phyloP scores from a whole-genome alignment of 1,140 invertebrate species.

The Zaprionus inermis region DNA sequence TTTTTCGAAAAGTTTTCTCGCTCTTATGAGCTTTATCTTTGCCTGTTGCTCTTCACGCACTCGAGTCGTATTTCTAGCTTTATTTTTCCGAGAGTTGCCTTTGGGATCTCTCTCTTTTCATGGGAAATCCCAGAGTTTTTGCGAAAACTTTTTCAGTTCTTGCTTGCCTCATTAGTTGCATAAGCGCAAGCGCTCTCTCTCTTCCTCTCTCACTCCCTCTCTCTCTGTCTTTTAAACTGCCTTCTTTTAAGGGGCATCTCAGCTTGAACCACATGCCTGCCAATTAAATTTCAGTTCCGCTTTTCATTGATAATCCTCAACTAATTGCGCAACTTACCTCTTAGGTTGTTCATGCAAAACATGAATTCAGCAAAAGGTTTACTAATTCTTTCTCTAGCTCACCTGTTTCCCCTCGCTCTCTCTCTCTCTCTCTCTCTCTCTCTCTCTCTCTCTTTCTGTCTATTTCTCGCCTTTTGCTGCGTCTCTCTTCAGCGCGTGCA shows the following conservation, averaged over 20 bases:
- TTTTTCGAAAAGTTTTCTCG: no score
- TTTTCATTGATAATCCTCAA: not conserved
- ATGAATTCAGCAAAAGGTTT: not conserved
- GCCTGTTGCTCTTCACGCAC: not conserved
- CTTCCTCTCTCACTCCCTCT: not conserved
- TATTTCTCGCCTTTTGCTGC: no score
- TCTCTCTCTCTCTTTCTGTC: not conserved
- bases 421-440: not conserved
- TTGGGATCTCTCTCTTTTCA: no score
- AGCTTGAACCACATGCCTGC: no score
- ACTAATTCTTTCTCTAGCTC: no score
- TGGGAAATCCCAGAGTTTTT: no score
- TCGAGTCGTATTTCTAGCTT: no score
- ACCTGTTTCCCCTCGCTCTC: not conserved
- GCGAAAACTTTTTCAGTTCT: no score
- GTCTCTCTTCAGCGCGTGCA: not conserved
- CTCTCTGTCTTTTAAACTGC: not conserved
- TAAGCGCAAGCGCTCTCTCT: not conserved
- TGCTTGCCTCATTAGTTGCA: no score
- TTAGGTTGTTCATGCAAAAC: not conserved
- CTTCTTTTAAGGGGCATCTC: no score
- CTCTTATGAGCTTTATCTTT: not conserved
- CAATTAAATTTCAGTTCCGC: not conserved
- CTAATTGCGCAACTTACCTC: slow-evolving; percentile 5
- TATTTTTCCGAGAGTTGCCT: no score